Evolutionary conservation across 2,113 vertebrate species (phyloP), one percentile per base, ranked within the genome.

Genomic region (Microcebus lehilahytsara): DNA sequence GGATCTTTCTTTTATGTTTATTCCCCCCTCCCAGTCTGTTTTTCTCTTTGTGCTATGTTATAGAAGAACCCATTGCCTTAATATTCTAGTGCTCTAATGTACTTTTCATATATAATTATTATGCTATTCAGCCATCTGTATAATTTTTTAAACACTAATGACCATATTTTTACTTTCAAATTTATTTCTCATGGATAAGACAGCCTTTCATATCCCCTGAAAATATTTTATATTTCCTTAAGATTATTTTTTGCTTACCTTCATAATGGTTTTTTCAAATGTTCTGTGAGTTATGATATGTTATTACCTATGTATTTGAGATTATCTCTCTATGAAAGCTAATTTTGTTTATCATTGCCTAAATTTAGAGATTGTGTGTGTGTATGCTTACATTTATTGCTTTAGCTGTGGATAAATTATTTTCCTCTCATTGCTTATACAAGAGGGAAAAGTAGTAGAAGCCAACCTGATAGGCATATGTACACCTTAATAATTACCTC

Each of bases 81-180:
- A 25, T 7, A 85, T 64, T 53, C 40, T 69, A 77, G 32, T 30
- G 6, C 27, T 84, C 49, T 69, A 32, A 23, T 71, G 85, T 46
- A 67, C 30, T 56, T 71, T 86, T 94, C 30, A 46, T 37, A 37
- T 89, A 2, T 34, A 60, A 79, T 75, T 37, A 49, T 62, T 53
- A 13, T 66, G 71, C 10, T 81, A 60, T 32, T 53, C 27, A 53
- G 2, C 6, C 13, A 62, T 60, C 4, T 58, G 62, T 60, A 3
- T 49, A 25, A 66, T 16, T 62, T 64, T 62, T 30, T 86, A 56
- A 34, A 11, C 85, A 92, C 49, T 67, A 75, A 92, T 32, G 17
- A 40, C 10, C 10, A 64, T 42, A 34, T 75, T 53, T 92, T 86
- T 95, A 67, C 78, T 94, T 96, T 94, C 32, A 96, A 81, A 56